A percentile compares a stretch with the other conserved stretches of the same genome.
phyloP scores from a whole-genome alignment of 2,888 invertebrate species.

The Eurytoma californica region DNA sequence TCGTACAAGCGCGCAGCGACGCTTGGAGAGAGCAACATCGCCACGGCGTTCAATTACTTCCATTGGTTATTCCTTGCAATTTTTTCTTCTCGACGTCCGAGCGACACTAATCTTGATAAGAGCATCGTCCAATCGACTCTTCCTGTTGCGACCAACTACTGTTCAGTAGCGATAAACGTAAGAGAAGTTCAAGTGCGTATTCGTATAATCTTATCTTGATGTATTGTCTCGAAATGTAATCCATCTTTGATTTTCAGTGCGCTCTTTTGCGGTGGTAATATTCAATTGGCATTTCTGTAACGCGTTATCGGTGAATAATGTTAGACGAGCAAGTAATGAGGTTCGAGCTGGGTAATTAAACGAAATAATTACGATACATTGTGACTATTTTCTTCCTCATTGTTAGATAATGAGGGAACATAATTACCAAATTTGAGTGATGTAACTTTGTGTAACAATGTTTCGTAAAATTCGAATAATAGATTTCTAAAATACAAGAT shows the following conservation, averaged over 20 bases:
- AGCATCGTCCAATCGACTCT: not conserved
- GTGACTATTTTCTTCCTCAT: not conserved
- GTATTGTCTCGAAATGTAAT: slow-evolving; percentile 11
- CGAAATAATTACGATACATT: not conserved
- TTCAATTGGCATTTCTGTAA: slow-evolving; percentile 28
- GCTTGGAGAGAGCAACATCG: not conserved
- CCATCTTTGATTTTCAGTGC: slow-evolving; percentile 12
- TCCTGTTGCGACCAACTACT: not conserved
- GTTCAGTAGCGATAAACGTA: not conserved
- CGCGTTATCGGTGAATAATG: slow-evolving; percentile 22
- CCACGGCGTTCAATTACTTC: slow-evolving; percentile 4
- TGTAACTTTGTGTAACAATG: no score
- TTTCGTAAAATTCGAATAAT: no score
- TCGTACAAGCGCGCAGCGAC: not conserved
- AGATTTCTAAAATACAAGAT: no score
- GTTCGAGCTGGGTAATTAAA: slow-evolving; percentile 1
- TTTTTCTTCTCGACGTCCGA: not conserved
- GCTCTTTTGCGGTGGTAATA: slow-evolving; percentile 4
- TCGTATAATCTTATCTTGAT: slow-evolving; percentile 34
- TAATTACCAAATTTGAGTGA: no score
- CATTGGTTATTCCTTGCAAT: slow-evolving; percentile 13
- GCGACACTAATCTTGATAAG: slow-evolving; percentile 9
- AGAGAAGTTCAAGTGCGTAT: no score
- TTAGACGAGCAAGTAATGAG: not conserved
- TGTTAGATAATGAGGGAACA: not conserved